Conservation (phyloP, 2,113 vertebrate genomes). For the Pseudolaguvia tuberculata region DNA sequence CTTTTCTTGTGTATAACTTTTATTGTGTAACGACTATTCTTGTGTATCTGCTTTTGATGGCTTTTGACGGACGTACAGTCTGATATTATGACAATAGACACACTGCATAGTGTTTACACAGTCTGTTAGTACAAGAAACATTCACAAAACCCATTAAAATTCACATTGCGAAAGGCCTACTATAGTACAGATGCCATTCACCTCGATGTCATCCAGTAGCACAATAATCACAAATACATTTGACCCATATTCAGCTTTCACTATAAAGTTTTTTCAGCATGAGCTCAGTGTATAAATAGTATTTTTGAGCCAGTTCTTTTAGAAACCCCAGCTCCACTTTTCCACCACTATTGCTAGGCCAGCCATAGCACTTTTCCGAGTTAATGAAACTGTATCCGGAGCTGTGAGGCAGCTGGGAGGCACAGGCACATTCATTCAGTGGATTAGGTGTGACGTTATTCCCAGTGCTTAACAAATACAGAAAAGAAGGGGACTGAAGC, state of each 20-base stretch:
- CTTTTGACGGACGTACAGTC: too few relatives aligned
- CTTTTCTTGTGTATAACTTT: too few relatives aligned
- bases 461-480: conserved; percentile 58
- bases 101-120: too few relatives aligned
- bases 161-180: too few relatives aligned
- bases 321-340: conserved; percentile 26
- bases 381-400: conserved; percentile 38
- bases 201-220: neutral
- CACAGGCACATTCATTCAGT: conserved; percentile 35
- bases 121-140: too few relatives aligned
- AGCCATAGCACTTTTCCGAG: conserved; percentile 20
- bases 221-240: neutral
- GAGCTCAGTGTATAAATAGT: conserved; percentile 12
- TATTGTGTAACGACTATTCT: too few relatives aligned
- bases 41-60: too few relatives aligned
- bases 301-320: neutral
- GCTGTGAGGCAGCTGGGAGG: conserved; percentile 35
- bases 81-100: too few relatives aligned
- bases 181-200: neutral
- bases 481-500: conserved; percentile 47
- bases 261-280: conserved; percentile 5
- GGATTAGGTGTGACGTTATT: conserved; percentile 54
- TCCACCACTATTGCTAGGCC: conserved; percentile 25
- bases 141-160: too few relatives aligned
- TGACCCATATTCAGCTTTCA: neutral